Base-by-base conservation (phyloP, 2,888 invertebrate genomes). In the Morpho achilles region DNA sequence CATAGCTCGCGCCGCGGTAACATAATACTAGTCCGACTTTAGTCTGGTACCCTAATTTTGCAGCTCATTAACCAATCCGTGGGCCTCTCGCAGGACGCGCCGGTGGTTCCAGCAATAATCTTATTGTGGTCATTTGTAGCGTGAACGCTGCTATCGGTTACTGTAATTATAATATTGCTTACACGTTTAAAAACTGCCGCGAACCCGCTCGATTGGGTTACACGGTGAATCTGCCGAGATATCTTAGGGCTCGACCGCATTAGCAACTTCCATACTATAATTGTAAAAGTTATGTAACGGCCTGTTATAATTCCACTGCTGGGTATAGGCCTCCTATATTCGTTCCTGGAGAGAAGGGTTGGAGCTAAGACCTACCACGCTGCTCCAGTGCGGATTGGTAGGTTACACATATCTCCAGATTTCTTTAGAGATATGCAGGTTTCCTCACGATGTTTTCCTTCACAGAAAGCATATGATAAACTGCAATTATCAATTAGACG, bases 31-130 rank as follows among this genome's bases (percentile, higher is more conserved):
- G 61, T 67, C 71, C 69, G 72, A 73, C 74, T 74, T 73, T 72
- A 67, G 68, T 73, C 74, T 75, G 75, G 76, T 77, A 80, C 87
- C 89, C 87, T 85, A 87, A 89, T 90, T 89, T 90, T 76, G 75
- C 80, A 82, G 73, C 87, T 89, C 89, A 89, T 90, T 89, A 83
- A 69, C 69, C 74, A 71, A 80, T 79, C 74, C 74, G 73, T 74
- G 76, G 81, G 85, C 78, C 84, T 85, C 87, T 87, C 84, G 82
- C 84, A 77, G 73, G 70, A 67, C 69, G 73, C 71, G 65, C 67
- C 69, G 64, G 63, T 70, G 69, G 70, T 67, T 72, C 66, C 65
- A 43, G 61, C 63, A 66, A 50, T 67, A 56, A 64, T 68, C 66
- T 73, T 71, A 79, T 83, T 84, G 76, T 74, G 74, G 69, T 73